These are phyloP conservation scores for Phyllotreta striolata DNA, from an alignment of 2,888 invertebrate genomes.

Conservation along the genomic window DNA sequence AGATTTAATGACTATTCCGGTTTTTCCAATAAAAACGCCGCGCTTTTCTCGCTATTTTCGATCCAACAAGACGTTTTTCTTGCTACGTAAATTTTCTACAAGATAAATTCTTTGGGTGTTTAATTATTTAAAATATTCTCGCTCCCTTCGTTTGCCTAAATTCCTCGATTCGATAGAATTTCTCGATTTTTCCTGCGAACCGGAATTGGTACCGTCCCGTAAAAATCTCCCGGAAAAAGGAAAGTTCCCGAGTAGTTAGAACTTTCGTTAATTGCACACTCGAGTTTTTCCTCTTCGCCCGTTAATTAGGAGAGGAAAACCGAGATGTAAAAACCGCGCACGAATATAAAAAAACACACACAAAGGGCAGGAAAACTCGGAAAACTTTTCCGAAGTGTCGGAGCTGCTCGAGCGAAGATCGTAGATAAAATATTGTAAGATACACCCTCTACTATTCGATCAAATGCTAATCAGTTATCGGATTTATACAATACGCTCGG, in stretches of 20 bases:
- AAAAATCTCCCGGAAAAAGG: not conserved
- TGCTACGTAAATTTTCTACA: too few species aligned
- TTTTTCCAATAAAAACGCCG: not conserved
- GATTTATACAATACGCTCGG: too few species aligned
- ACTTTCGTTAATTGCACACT: conserved; percentile 4
- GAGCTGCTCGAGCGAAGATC: too few species aligned
- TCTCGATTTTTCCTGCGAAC: too few species aligned
- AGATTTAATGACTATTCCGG: not conserved
- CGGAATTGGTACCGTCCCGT: not conserved
- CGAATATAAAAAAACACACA: not conserved
- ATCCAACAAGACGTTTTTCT: too few species aligned
- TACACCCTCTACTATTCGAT: too few species aligned
- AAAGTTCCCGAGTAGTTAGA: conserved; percentile 6
- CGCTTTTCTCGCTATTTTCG: not conserved
- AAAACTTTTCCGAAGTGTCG: not conserved
- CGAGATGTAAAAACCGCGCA: conserved; percentile 7
- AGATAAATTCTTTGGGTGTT: too few species aligned
- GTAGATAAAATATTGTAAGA: too few species aligned
- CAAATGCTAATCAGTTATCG: too few species aligned
- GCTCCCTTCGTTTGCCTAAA: too few species aligned
- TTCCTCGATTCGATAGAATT: too few species aligned
- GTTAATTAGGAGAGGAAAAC: conserved; percentile 8
- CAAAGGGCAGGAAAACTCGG: not conserved
- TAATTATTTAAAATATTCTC: too few species aligned
- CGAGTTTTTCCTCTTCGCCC: not conserved